phyloP scores from a whole-genome alignment of 2,797 vertebrate species.

The Melanotaenia nigrans region DNA sequence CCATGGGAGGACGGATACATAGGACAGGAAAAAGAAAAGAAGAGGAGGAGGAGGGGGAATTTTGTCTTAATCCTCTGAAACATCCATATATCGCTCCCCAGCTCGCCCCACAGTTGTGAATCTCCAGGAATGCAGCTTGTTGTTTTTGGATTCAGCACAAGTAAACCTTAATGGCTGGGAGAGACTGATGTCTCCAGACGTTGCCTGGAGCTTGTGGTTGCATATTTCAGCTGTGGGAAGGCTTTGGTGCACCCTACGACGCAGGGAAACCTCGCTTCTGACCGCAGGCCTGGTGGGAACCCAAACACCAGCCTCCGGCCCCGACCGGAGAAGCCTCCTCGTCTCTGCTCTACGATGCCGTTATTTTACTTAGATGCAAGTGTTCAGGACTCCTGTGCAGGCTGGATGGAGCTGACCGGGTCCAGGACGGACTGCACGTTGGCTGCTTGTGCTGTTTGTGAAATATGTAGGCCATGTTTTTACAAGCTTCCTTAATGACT shows the following conservation, averaged over 20 bases:
- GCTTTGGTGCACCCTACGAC: not conserved
- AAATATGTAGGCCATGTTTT: constrained; percentile 60
- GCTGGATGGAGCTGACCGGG: too few relatives aligned
- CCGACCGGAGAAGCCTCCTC: too few relatives aligned
- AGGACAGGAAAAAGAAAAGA: not conserved
- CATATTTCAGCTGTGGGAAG: constrained; percentile 24
- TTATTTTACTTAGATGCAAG: too few relatives aligned
- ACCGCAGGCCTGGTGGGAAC: too few relatives aligned
- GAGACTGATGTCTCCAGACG: constrained; percentile 67
- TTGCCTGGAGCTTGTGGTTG: constrained; percentile 51
- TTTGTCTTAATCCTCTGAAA: constrained; percentile 64
- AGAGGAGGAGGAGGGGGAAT: constrained; percentile 30
- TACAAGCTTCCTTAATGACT: constrained; percentile 60
- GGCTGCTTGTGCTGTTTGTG: not conserved
- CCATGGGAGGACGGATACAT: constrained; percentile 10
- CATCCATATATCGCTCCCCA: constrained; percentile 54
- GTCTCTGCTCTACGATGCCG: too few relatives aligned
- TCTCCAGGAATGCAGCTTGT: constrained; percentile 74
- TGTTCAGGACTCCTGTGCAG: too few relatives aligned
- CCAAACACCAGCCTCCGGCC: too few relatives aligned
- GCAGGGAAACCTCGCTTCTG: constrained; percentile 17
- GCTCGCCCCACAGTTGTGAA: constrained; percentile 65
- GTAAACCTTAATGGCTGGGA: constrained; percentile 47
- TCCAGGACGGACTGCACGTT: too few relatives aligned
- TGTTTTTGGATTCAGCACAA: constrained; percentile 69